Evolutionary conservation across 2,113 vertebrate species (phyloP), one percentile per base, ranked within the genome.

Genomic region (Sapajus apella): DNA sequence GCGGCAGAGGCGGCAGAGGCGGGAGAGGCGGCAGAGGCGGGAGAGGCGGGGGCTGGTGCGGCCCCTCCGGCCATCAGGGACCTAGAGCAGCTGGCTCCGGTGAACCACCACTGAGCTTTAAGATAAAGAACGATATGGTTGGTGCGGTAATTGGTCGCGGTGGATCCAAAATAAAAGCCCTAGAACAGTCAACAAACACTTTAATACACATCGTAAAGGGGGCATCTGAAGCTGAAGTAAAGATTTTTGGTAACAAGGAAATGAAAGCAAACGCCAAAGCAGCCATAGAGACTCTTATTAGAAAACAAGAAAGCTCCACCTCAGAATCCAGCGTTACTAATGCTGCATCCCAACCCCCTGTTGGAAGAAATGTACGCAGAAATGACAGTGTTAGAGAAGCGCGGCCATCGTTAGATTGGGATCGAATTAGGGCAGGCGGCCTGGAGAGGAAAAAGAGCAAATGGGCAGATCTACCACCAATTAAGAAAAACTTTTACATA

Each of bases 401-500:
- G 27, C 3, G 4, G 30, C 43, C 91, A 0, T 17, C 89, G 18
- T 99, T 99, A 94, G 98, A 99, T 81, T 99, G 99, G 99, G 98
- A 97, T 8, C 72, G 72, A 27, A 68, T 99, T 82, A 97, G 98
- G 90, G 98, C 99, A 96, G 99, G 99, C 95, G 98, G 68, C 77
- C 90, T 95, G 0, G 99, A 99, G 92, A 99, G 99, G 81, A 98
- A 99, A 72, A 97, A 98, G 89, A 98, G 99, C 95, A 99, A 99
- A 93, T 99, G 99, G 99, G 98, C 98, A 96, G 99, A 99, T 92
- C 98, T 99, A 56, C 99, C 99, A 87, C 98, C 98, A 75, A 95
- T 99, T 89, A 98, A 98, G 97, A 99, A 99, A 98, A 97, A 98
- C 17, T 99, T 99, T 94, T 99, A 99, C 96, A 97, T 96, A 45